Evolutionary conservation across 2,113 vertebrate species (phyloP).

Genomic region (Atlantisia rogersi): DNA sequence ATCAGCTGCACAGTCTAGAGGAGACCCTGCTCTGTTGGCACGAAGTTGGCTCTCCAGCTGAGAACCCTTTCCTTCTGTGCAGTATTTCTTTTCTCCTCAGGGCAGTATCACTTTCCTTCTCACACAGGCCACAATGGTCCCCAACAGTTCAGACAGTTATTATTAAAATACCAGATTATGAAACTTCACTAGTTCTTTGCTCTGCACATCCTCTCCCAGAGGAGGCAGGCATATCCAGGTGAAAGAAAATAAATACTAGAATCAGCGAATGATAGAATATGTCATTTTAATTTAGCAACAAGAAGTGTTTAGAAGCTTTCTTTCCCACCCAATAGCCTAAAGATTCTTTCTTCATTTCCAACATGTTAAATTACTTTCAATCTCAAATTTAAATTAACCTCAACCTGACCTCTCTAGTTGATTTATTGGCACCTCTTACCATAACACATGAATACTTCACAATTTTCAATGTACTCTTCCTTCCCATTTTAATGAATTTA

Average conservation of each 20-base stretch:
- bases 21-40: neutral
- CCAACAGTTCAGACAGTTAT: neutral
- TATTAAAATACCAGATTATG: constrained; percentile 6
- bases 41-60: neutral
- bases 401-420: neutral
- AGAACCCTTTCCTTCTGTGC: neutral
- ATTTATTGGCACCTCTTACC: neutral
- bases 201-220: neutral
- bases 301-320: neutral
- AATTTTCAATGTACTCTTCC: neutral
- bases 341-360: neutral
- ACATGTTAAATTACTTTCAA: neutral
- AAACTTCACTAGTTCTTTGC: neutral
- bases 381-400: neutral
- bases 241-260: neutral
- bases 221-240: neutral
- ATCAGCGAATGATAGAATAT: neutral
- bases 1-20: neutral
- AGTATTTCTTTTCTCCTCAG: neutral
- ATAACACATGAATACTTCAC: neutral
- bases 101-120: neutral
- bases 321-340: neutral
- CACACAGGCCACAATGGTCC: neutral
- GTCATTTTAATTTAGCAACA: neutral
- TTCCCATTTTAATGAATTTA: neutral